Percentiles rank a stretch among this genome's conserved stretches.
Evolutionary conservation across 2,888 invertebrate genomes (phyloP).

Genomic region (Lasioglossum morio): DNA sequence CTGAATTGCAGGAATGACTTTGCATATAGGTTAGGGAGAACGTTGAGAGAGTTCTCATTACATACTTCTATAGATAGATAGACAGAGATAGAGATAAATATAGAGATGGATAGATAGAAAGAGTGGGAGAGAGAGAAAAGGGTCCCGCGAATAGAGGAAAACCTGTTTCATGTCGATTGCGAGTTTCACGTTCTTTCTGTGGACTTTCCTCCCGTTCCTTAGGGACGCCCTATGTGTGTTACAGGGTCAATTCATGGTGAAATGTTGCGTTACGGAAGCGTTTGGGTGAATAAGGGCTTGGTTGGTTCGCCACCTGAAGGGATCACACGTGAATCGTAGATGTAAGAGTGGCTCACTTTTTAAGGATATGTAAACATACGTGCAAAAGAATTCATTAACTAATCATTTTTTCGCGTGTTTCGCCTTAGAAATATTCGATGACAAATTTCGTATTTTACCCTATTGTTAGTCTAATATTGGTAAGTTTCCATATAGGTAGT

Average conservation of each 20-base stretch:
- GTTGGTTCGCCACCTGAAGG: slow-evolving; percentile 11
- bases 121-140: not conserved
- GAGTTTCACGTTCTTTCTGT: slow-evolving; percentile 51
- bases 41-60: not conserved
- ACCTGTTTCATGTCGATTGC: slow-evolving; percentile 66
- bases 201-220: not conserved
- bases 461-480: no score
- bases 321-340: not conserved
- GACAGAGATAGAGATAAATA: not conserved
- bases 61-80: not conserved
- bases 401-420: not conserved
- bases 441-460: no score
- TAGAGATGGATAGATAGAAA: not conserved
- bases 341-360: not conserved
- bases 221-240: slow-evolving; percentile 47
- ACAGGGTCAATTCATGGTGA: slow-evolving; percentile 52
- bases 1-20: not conserved
- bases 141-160: slow-evolving; percentile 67
- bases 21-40: not conserved
- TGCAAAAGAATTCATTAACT: not conserved
- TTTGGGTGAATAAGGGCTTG: slow-evolving; percentile 19
- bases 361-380: not conserved
- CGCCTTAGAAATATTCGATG: not conserved
- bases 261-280: slow-evolving; percentile 31
- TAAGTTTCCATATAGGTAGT: no score